Evolutionary conservation across 2,113 vertebrate genomes (phyloP).

Genomic region (Ammospiza caudacuta): DNA sequence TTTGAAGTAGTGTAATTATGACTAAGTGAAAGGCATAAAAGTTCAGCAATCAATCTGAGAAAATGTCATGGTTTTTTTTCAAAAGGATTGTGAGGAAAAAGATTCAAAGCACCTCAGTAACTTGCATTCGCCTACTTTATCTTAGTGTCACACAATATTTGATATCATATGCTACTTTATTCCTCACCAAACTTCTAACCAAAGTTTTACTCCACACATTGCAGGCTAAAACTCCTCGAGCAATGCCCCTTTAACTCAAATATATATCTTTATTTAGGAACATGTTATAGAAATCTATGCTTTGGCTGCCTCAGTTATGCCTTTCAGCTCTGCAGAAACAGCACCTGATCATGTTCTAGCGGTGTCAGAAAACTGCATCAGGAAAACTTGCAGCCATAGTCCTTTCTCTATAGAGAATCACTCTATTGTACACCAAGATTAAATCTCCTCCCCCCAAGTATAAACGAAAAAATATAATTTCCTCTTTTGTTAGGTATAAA

Average conservation of each 20-base stretch:
- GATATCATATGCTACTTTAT: neutral
- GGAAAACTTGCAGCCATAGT: neutral
- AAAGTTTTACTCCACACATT: neutral
- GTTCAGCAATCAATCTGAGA: neutral
- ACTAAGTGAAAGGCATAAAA: neutral
- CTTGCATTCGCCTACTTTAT: neutral
- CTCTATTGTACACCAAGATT: neutral
- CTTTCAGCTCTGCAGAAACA: neutral
- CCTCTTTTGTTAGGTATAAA: neutral
- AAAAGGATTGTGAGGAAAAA: neutral
- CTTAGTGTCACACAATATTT: neutral
- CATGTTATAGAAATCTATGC: neutral
- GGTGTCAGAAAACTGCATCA: neutral
- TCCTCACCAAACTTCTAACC: neutral
- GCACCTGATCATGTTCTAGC: neutral
- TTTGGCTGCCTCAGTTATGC: neutral
- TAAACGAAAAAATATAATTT: neutral
- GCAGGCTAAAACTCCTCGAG: neutral
- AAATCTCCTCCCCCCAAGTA: accelerated
- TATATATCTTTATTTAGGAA: neutral
- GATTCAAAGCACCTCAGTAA: neutral
- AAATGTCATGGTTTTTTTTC: neutral
- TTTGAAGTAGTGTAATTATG: neutral
- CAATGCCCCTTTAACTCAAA: neutral
- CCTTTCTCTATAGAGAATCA: neutral